Evolutionary conservation across 2,113 vertebrate genomes (phyloP), one percentile per base, ranked within the genome.

Genomic region (Eulemur macaco): DNA sequence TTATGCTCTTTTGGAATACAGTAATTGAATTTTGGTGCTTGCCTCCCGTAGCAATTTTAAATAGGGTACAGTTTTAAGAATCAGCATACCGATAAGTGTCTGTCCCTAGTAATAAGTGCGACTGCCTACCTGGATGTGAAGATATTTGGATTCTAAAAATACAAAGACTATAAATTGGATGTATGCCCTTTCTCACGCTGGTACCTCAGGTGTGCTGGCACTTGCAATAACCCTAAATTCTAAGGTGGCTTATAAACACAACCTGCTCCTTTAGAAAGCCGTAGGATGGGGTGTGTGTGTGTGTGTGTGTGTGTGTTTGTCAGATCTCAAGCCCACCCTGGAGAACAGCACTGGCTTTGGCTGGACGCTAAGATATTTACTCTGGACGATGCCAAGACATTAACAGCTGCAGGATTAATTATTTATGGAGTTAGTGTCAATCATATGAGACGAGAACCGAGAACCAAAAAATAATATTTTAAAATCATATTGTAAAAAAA

Each of bases 341-440:
- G 91, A 86, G 42, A 78, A 39, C 39, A 69, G 60, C 80, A 29
- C 5, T 68, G 86, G 85, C 89, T 96, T 96, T 74, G 82, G 89
- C 94, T 92, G 91, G 89, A 92, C 69, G 13, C 58, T 92, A 50
- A 91, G 73, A 87, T 94, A 96, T 96, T 98, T 97, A 97, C 84
- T 88, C 74, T 94, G 93, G 69, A 97, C 63, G 37, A 66, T 83
- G 91, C 93, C 91, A 96, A 96, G 95, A 54, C 94, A 97, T 96
- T 96, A 97, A 94, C 98, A 97, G 97, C 93, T 97, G 97, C 80
- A 50, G 64, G 56, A 78, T 97, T 97, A 96, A 96, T 96, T 95
- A 96, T 96, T 97, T 86, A 97, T 93, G 95, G 85, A 34, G 42
- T 89, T 80, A 47, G 37, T 97, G 98, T 96, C 98, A 97, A 52